Conservation (phyloP, 2,797 vertebrate species). For the Sebastes trivittatus region DNA sequence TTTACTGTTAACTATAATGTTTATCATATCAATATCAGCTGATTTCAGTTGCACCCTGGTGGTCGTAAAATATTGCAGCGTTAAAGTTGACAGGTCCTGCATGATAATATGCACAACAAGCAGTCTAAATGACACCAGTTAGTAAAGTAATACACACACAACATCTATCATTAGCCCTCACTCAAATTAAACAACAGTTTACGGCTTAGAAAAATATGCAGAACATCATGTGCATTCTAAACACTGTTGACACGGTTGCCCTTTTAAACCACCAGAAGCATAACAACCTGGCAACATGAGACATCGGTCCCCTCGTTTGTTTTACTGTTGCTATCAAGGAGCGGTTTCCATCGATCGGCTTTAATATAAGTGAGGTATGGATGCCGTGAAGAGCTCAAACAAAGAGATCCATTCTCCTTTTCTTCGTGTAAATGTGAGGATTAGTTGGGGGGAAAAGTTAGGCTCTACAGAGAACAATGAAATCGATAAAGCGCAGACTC, state of each 20-base stretch:
- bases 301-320: constrained; percentile 32
- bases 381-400: constrained; percentile 50
- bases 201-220: neutral
- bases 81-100: neutral
- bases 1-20: neutral
- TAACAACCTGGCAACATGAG: neutral
- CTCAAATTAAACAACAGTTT: neutral
- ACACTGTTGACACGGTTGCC: neutral
- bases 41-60: neutral
- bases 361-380: constrained; percentile 43
- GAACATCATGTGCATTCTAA: neutral
- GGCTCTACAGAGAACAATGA: constrained; percentile 68
- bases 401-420: constrained; percentile 65
- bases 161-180: neutral
- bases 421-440: constrained; percentile 68
- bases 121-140: neutral
- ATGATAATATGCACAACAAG: neutral
- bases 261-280: constrained; percentile 3
- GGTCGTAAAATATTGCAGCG: neutral
- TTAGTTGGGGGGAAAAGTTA: constrained; percentile 66
- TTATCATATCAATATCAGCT: neutral
- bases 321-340: constrained; percentile 39
- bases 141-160: neutral
- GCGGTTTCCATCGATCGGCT: constrained; percentile 49
- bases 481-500: constrained; percentile 76